Base-by-base conservation (phyloP, 2,888 invertebrate genomes). In the Thereva unica region DNA sequence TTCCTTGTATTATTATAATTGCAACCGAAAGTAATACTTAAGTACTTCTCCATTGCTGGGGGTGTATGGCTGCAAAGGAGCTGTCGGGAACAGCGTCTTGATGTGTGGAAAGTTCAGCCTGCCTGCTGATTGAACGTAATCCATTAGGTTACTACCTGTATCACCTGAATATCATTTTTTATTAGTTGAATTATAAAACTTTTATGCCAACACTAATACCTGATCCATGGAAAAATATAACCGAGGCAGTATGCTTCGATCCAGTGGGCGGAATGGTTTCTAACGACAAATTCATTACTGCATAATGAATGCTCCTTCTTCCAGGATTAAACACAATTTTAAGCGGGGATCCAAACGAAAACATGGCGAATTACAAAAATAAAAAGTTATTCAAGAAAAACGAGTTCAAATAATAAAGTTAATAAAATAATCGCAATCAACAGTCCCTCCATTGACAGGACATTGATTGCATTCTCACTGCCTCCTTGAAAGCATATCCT, bases 61-160 rank as follows among this genome's bases (percentile, higher is more conserved):
- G 0, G 79, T 78, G 74, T 93, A 93, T 0, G 89, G 86, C 72
- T 89, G 87, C 6, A 84, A 69, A 0, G 93, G 92, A 8, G 93
- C 93, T 6, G 90, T 90, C 0, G 93, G 93, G 76, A 87, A 93
- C 65, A 92, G 75, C 41, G 92, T 82, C 79, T 89, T 89, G 9
- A 92, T 85, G 73, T 93, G 90, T 0, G 89, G 87, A 77, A 89
- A 89, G 9, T 77, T 74, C 72, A 88, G 80, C 53, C 76, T 77
- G 5, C 84, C 83, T 23, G 23, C 23, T 23, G 23, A 23, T 23
- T 23, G 23, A 23, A 23, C 23, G 2, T 23, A 23, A 2, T 23
- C 23, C 23, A 23, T 23, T 23, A 88, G 71, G 57, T 86, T 86
- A 42, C 79, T 71, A 0, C 87, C 89, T 9, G 85, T 85, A 71